Percentiles rank a stretch among this genome's conserved stretches.
phyloP scores from a whole-genome alignment of 2,113 vertebrate genomes.

The Scatophagus argus region DNA sequence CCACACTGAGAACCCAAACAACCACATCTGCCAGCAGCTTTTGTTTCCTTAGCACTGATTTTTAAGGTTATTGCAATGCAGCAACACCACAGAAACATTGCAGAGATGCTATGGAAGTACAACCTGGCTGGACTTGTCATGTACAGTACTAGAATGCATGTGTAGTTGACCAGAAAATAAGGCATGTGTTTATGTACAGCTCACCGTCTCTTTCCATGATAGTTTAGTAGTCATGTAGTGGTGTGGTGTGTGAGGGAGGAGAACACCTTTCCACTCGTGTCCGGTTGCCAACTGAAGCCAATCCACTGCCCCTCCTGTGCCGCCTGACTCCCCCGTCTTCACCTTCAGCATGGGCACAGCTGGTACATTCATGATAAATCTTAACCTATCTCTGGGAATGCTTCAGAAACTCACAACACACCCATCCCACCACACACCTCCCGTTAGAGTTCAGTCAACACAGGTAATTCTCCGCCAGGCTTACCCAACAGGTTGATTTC shows the following conservation, averaged over 20 bases:
- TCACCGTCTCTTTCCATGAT: slow-evolving; percentile 34
- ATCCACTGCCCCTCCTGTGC: slow-evolving; percentile 46
- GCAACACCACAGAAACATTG: slow-evolving; percentile 15
- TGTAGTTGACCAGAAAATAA: slow-evolving; percentile 40
- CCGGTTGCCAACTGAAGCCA: slow-evolving; percentile 59
- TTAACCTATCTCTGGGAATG: slow-evolving; percentile 73
- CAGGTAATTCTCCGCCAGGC: slow-evolving; percentile 57
- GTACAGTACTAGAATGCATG: slow-evolving; percentile 65
- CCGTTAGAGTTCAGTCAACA: slow-evolving; percentile 31
- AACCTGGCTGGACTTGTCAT: slow-evolving; percentile 48
- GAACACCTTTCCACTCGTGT: slow-evolving; percentile 36
- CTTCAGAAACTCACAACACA: slow-evolving; percentile 48
- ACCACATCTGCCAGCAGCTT: slow-evolving; percentile 50
- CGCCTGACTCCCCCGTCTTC: slow-evolving; percentile 35
- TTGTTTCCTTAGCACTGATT: slow-evolving; percentile 30
- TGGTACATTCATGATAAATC: slow-evolving; percentile 42
- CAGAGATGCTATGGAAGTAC: slow-evolving; percentile 48
- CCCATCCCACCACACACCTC: slow-evolving; percentile 26
- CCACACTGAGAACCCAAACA: slow-evolving; percentile 51
- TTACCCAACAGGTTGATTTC: slow-evolving; percentile 70
- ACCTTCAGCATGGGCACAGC: slow-evolving; percentile 51
- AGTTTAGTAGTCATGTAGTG: slow-evolving; percentile 56
- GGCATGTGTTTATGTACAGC: slow-evolving; percentile 53
- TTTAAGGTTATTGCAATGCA: slow-evolving; percentile 20
- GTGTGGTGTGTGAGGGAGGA: slow-evolving; percentile 43